Evolutionary conservation across 92 coral and sea anemone genomes (phyloP).

Genomic region (Desmophyllum pertusum): DNA sequence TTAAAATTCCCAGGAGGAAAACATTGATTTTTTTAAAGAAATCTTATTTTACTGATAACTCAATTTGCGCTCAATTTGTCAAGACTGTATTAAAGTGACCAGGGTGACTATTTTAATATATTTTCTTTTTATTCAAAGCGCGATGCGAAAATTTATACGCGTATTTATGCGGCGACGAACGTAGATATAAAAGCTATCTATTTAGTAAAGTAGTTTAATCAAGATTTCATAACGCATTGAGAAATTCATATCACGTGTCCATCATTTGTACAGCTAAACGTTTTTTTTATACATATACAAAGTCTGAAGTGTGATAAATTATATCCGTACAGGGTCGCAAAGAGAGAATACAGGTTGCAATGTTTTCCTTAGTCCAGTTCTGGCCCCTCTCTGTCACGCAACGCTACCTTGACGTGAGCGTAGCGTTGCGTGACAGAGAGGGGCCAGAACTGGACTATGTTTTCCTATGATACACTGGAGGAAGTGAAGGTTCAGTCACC

Average conservation of each 20-base stretch:
- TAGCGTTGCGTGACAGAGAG: too few species aligned
- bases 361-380: too few species aligned
- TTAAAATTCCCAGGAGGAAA: neutral
- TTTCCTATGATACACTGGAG: neutral
- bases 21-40: neutral
- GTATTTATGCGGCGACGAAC: slow-evolving; percentile 8
- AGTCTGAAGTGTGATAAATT: neutral
- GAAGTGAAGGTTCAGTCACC: neutral
- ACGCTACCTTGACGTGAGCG: too few species aligned
- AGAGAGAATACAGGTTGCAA: too few species aligned
- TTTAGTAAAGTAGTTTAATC: neutral
- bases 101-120: neutral
- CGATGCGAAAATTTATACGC: neutral
- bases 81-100: neutral
- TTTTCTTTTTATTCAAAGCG: neutral
- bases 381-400: too few species aligned
- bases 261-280: slow-evolving; percentile 18
- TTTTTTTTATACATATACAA: neutral
- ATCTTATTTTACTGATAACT: too few species aligned
- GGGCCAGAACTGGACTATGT: too few species aligned
- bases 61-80: too few species aligned
- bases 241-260: neutral
- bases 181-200: neutral
- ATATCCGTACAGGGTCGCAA: too few species aligned
- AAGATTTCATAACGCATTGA: too few species aligned